phyloP scores from a whole-genome alignment of 1,140 invertebrate species.

The Zaprionus ornatus region DNA sequence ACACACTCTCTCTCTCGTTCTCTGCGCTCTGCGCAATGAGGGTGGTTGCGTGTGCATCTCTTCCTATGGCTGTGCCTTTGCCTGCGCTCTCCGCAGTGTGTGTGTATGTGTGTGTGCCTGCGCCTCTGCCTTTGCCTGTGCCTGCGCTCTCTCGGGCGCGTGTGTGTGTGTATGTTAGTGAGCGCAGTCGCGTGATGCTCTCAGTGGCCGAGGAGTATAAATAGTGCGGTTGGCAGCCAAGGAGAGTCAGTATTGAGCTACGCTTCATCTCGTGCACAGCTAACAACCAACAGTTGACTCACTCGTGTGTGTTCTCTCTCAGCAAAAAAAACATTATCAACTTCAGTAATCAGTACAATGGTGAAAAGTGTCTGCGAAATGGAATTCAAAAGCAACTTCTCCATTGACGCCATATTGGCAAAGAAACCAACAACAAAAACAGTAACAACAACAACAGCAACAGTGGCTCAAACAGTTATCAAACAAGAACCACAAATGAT shows the following conservation, averaged over 20 bases:
- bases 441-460: constrained; percentile 11
- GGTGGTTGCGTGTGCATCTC: constrained; percentile 10
- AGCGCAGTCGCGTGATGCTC: constrained; percentile 26
- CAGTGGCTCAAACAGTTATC: constrained; percentile 31
- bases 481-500: constrained; percentile 47
- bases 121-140: background rate
- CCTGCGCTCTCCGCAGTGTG: constrained; percentile 16
- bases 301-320: constrained; percentile 41
- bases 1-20: constrained; percentile 3
- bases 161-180: constrained; percentile 28
- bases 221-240: constrained; percentile 50
- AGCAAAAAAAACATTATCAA: constrained; percentile 10
- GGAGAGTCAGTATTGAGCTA: constrained; percentile 71
- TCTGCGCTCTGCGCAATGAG: constrained; percentile 17
- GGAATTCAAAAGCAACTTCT: constrained; percentile 87
- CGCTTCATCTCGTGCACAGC: constrained; percentile 50
- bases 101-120: constrained; percentile 6
- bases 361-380: constrained; percentile 80
- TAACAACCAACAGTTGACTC: constrained; percentile 33
- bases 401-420: constrained; percentile 89
- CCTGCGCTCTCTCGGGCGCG: background rate
- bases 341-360: constrained; percentile 40
- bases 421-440: constrained; percentile 59
- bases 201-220: constrained; percentile 56
- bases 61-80: background rate